Conservation (phyloP, 1,140 invertebrate genomes). For the Sipha flava region DNA sequence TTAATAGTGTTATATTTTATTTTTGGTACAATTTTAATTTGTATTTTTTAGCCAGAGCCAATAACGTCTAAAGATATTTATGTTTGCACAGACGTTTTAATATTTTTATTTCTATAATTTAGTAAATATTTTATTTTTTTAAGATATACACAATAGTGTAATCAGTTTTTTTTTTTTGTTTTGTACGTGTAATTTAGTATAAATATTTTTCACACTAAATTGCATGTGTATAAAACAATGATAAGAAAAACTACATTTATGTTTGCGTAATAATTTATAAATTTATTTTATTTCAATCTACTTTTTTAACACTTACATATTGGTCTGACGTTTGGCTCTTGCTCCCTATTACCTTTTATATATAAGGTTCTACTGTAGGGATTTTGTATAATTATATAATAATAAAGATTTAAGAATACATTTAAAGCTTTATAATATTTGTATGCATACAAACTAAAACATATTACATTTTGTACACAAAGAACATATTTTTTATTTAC, state of each 20-base stretch:
- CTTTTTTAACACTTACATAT: not conserved
- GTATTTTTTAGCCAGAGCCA: not conserved
- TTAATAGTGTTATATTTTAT: not conserved
- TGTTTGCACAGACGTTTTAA: not conserved
- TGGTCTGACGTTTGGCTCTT: not conserved
- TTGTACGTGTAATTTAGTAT: not conserved
- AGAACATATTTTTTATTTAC: too few species aligned
- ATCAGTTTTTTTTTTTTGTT: too few species aligned
- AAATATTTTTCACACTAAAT: too few species aligned
- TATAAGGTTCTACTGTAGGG: not conserved
- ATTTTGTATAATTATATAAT: not conserved
- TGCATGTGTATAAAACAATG: too few species aligned
- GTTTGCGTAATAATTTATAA: not conserved
- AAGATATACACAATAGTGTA: too few species aligned
- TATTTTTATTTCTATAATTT: not conserved
- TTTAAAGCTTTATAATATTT: too few species aligned
- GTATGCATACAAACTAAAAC: too few species aligned
- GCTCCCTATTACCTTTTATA: not conserved
- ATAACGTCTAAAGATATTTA: not conserved
- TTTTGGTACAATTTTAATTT: not conserved
- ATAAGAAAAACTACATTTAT: too few species aligned
- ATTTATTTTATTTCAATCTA: not conserved
- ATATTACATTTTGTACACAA: too few species aligned
- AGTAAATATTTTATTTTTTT: not conserved
- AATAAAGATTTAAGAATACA: too few species aligned